Evolutionary conservation across 2,113 vertebrate species (phyloP).

Genomic region (Upupa epops): DNA sequence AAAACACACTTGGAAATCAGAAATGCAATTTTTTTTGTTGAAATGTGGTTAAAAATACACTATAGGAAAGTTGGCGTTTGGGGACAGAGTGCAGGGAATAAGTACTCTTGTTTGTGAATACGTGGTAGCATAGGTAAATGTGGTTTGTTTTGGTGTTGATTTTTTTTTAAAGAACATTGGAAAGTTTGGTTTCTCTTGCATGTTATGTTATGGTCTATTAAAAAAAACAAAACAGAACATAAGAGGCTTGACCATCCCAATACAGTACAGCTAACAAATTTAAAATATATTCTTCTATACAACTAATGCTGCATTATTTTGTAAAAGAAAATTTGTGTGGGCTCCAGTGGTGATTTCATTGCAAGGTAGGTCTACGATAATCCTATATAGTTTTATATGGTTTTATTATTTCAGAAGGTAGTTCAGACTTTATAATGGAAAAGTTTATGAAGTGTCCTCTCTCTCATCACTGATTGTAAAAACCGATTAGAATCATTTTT

Average conservation of each 20-base stretch:
- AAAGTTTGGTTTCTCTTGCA: neutral
- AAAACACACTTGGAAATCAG: neutral
- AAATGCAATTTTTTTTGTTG: conserved; percentile 18
- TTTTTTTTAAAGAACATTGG: neutral
- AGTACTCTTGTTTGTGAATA: neutral
- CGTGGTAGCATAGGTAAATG: neutral
- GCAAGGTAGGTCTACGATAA: neutral
- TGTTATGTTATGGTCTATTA: neutral
- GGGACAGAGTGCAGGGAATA: neutral
- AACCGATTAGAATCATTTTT: neutral
- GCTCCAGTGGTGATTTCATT: neutral
- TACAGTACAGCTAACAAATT: neutral
- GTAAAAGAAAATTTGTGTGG: neutral
- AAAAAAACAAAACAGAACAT: neutral
- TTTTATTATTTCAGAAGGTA: neutral
- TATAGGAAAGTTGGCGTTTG: neutral
- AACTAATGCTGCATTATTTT: neutral
- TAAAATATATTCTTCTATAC: neutral
- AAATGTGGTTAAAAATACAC: neutral
- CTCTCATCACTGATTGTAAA: neutral
- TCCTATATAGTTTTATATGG: neutral
- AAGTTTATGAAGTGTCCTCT: neutral
- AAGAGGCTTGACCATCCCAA: neutral
- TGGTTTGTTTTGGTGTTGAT: neutral
- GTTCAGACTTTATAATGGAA: neutral